Evolutionary conservation across 2,797 vertebrate genomes (phyloP).

Genomic region (Lepidocolaptes lacrymiger): DNA sequence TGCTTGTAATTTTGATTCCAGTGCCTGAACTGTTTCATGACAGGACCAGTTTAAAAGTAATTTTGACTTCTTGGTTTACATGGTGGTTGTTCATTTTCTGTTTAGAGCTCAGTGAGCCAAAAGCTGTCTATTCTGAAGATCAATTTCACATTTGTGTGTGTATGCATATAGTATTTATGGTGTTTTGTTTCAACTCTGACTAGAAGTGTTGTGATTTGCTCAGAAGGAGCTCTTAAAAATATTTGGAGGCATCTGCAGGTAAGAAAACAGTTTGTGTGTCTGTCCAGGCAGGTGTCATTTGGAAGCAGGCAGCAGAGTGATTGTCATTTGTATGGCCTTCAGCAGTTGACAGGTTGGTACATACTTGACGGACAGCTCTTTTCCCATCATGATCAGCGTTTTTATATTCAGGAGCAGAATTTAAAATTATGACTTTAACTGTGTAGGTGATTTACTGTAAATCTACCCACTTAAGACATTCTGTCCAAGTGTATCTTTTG

Average conservation of each 20-base stretch:
- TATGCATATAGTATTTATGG: not conserved
- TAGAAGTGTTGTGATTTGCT: not conserved
- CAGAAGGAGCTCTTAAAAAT: not conserved
- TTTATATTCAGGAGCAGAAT: slow-evolving; percentile 33
- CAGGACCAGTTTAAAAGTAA: not conserved
- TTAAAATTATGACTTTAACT: slow-evolving; percentile 48
- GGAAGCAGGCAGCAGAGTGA: slow-evolving; percentile 21
- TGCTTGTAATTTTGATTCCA: not conserved
- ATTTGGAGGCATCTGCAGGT: not conserved
- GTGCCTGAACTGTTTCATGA: not conserved
- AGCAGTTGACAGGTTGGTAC: slow-evolving; percentile 21
- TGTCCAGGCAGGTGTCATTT: not conserved
- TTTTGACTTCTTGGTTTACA: fast-evolving
- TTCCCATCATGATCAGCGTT: slow-evolving; percentile 7
- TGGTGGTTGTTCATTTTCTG: not conserved
- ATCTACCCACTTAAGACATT: not conserved
- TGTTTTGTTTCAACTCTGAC: not conserved
- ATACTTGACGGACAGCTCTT: slow-evolving; percentile 35
- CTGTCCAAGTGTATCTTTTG: not conserved
- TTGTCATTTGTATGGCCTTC: slow-evolving; percentile 57
- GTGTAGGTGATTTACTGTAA: slow-evolving; percentile 5
- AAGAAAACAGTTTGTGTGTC: not conserved
- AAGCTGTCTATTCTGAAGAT: not conserved
- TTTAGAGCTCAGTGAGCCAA: not conserved
- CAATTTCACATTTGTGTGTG: not conserved